Conservation (phyloP, 2,113 vertebrate species). For the Xenopus borealis region DNA sequence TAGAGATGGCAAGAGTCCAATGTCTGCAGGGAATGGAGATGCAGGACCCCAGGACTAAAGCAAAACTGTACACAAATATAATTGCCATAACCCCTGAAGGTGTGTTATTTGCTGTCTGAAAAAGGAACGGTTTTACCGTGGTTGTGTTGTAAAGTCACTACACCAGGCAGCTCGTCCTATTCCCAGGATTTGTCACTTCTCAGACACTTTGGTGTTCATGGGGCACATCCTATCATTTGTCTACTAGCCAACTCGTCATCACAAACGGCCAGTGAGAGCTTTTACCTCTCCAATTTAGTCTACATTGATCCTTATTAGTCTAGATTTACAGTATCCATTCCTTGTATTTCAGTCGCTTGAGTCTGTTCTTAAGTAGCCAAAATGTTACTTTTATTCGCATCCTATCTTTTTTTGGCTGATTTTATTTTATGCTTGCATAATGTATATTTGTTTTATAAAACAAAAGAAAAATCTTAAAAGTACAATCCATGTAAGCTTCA, state of each 20-base stretch:
- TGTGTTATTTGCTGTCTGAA: constrained; percentile 83
- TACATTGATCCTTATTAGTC: constrained; percentile 80
- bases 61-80: constrained; percentile 62
- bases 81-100: constrained; percentile 92
- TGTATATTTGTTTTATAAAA: constrained; percentile 71
- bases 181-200: constrained; percentile 40
- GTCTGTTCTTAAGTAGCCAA: constrained; percentile 72
- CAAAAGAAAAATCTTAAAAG: constrained; percentile 69
- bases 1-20: constrained; percentile 53
- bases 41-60: constrained; percentile 81
- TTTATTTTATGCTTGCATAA: constrained; percentile 79
- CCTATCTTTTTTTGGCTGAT: constrained; percentile 63
- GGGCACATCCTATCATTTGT: constrained; percentile 57
- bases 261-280: constrained; percentile 86
- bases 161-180: constrained; percentile 38
- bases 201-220: constrained; percentile 37
- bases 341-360: constrained; percentile 84
- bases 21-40: constrained; percentile 72
- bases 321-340: constrained; percentile 90
- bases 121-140: constrained; percentile 65
- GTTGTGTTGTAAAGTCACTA: constrained; percentile 20
- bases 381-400: constrained; percentile 60
- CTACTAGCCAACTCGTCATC: constrained; percentile 81
- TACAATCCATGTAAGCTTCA: constrained; percentile 78
- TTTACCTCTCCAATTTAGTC: constrained; percentile 75